Evolutionary conservation across 1,140 invertebrate species (phyloP), one percentile per base, ranked within the genome.

Genomic region (Diploscapter pachys): DNA sequence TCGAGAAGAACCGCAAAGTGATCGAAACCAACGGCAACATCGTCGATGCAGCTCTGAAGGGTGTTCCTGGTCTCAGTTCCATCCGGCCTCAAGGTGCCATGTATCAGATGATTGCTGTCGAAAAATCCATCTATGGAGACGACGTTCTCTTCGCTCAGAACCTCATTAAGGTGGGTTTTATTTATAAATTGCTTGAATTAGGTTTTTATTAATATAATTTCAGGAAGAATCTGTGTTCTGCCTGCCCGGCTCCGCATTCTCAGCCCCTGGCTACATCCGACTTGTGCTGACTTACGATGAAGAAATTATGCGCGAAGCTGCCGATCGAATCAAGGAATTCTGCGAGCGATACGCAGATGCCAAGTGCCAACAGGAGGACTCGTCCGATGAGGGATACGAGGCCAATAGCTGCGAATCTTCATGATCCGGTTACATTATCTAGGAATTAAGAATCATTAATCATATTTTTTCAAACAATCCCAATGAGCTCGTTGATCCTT

Each of bases 101-200:
- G 95, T 99, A 98, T 86, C 96, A 99, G 93, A 97, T 99, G 95
- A 92, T 93, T 71, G 89, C 90, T 53, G 89, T 93, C 71, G 91
- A 95, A 80, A 90, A 94, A 82, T 86, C 90, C 0, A 88, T 90
- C 64, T 98, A 96, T 87, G 89, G 90, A 69, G 90, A 90, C 79
- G 95, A 96, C 83, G 88, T 93, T 4, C 90, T 94, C 79, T 96
- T 99, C 85, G 92, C 95, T 9, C 91, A 95, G 85, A 88, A 89
- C 72, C 84, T 99, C 80, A 91, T 99, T 49, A 90, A 90, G 54
- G 75, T 76, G 59, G 54, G 70, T 59, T 13, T 31, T 31, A 31
- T 31, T 31, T 31, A 31, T 31, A 31, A 31, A 31, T 31, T 31
- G 31, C 31, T 31, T 31, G 31, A 31, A 31, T 31, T 31, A 31